Base-by-base conservation (phyloP, 2,888 invertebrate genomes). In the Parnassius orleans region DNA sequence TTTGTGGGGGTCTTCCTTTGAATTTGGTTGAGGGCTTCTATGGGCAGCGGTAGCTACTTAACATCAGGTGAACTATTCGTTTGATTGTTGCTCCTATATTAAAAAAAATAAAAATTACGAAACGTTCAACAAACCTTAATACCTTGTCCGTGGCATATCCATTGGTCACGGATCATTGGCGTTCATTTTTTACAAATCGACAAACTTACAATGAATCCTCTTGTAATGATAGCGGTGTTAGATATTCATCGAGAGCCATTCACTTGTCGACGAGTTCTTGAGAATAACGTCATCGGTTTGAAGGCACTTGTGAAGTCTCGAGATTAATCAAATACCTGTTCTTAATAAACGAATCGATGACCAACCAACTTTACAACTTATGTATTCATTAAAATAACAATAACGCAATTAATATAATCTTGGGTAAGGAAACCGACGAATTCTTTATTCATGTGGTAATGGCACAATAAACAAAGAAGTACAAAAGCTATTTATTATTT, bases 181-280 rank as follows among this genome's bases (percentile, higher is more conserved):
- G 47, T 53, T 5, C 24, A 54, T 56, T 50, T 68, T 70, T 68
- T 68, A 56, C 56, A 64, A 64, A 66, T 67, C 63, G 53, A 63
- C 67, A 67, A 68, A 68, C 68, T 69, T 67, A 65, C 66, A 66
- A 60, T 55, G 53, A 58, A 58, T 12, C 57, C 56, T 53, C 60
- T 64, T 65, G 67, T 71, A 70, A 69, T 69, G 72, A 70, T 69
- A 65, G 62, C 65, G 60, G 55, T 60, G 61, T 62, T 53, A 61
- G 69, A 68, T 69, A 68, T 50, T 57, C 24, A 66, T 65, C 64
- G 64, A 58, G 55, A 63, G 63, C 47, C 59, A 59, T 60, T 64
- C 62, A 65, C 60, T 60, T 66, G 67, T 64, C 64, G 67, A 66
- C 67, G 64, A 58, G 43, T 54, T 53, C 46, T 60, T n/a, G 50